Base-by-base conservation (phyloP, 37 sponge, comb jelly and placozoan genomes). In the Tethya wilhelma region DNA sequence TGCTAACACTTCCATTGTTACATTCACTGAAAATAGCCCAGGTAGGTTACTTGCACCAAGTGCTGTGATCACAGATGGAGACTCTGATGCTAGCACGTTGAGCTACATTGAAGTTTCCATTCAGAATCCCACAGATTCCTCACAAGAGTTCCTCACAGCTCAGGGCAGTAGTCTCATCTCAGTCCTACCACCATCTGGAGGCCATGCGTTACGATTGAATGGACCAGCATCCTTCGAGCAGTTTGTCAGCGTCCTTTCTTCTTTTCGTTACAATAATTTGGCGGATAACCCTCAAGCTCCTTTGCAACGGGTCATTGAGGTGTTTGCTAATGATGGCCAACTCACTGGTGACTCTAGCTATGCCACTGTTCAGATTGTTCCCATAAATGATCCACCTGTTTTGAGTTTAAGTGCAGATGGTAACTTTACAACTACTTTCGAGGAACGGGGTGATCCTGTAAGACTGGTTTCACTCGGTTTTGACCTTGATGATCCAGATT, bases 351-450 rank as follows among this genome's bases (percentile, higher is more conserved):
- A 55, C 3, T 73, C 83, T 2, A 82, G 78, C 45, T 69, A 44
- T 60, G 56, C 37, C 34, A 60, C 44, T 11, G 64, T 91, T 17
- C 38, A 71, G 0, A 46, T 91, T 55, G 12, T 45, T 17, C 64
- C 87, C 28, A 43, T 83, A 44, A 91, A 91, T 73, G 93, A 91
- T 39, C 88, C 93, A 30, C 93, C 93, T 25, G 41, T 32, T 20
- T 33, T 91, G 23, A 38, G 25, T 2, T 72, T 83, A n/a, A 64
- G 70, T 73, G 12, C 32, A 6, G 28, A 29, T 33, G 59, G 38
- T 41, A 55, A 77, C 43, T 73, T 66, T 46, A 71, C 22, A 42
- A 77, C 79, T 30, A 28, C 68, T 0, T 89, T 71, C 42, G 28
- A 34, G 8, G 89, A 89, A 55, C 64, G 71, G 2, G 68, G 74